phyloP scores from a whole-genome alignment of 2,797 vertebrate genomes.

The Amphiprion clarkii region DNA sequence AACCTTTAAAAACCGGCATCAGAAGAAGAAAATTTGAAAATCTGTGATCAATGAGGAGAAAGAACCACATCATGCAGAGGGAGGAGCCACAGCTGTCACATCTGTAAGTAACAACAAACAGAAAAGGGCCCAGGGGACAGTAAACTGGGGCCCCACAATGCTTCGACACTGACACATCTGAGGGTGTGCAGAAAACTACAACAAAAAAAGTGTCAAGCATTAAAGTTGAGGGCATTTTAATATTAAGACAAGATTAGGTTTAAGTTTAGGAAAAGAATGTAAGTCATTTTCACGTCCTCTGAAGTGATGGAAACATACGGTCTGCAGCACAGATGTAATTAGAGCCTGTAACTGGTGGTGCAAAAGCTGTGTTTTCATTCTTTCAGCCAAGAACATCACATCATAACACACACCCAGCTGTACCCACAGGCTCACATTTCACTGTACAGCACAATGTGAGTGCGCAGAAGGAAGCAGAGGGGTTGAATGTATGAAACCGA shows the following conservation, averaged over 20 bases:
- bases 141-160: neutral
- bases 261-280: too few relatives aligned
- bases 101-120: constrained; percentile 37
- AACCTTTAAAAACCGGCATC: constrained; percentile 11
- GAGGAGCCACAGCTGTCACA: constrained; percentile 50
- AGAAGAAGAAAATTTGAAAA: constrained; percentile 28
- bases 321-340: neutral
- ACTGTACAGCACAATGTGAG: constrained; percentile 31
- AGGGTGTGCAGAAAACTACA: neutral
- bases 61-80: constrained; percentile 29
- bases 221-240: too few relatives aligned
- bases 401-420: constrained; percentile 67
- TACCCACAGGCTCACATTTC: constrained; percentile 64
- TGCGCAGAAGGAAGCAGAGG: constrained; percentile 31
- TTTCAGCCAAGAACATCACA: constrained; percentile 52
- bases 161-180: neutral
- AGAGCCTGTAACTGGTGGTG: neutral
- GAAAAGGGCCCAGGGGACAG: neutral
- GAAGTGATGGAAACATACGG: too few relatives aligned
- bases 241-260: too few relatives aligned
- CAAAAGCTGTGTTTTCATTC: constrained; percentile 57
- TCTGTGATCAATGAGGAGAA: constrained; percentile 23
- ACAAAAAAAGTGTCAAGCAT: neutral
- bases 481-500: constrained; percentile 42
- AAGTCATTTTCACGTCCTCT: too few relatives aligned